Percentiles rank a stretch among this genome's conserved stretches.
Conservation (phyloP, 2,888 invertebrate species). For the Lamproptera curius region DNA sequence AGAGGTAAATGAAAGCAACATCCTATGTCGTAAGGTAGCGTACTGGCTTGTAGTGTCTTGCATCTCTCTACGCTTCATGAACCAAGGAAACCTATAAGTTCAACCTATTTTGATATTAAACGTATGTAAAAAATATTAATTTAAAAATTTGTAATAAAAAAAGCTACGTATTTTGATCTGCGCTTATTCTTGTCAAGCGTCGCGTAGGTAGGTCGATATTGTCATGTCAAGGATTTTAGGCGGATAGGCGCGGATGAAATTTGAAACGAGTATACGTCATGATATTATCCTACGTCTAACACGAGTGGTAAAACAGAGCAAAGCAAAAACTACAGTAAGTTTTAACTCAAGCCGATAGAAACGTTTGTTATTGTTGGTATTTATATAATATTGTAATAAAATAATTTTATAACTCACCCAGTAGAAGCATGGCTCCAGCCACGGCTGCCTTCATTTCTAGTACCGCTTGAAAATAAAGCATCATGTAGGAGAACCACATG, state of each 20-base stretch:
- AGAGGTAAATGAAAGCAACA: too few species aligned
- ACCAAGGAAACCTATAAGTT: too few species aligned
- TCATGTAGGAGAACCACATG: constrained; percentile 96
- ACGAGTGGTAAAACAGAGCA: neutral
- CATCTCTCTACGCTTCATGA: too few species aligned
- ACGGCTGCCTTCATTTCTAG: constrained; percentile 75
- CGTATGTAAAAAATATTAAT: too few species aligned
- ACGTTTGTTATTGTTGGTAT: neutral
- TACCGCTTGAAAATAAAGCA: constrained; percentile 87
- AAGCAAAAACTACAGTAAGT: too few species aligned
- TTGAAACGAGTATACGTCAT: constrained; percentile 82
- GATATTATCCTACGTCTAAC: constrained; percentile 60
- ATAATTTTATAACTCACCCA: constrained; percentile 73
- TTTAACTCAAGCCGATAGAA: too few species aligned
- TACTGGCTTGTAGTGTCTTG: too few species aligned
- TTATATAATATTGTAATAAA: neutral
- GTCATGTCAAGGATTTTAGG: constrained; percentile 12
- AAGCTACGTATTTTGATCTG: too few species aligned
- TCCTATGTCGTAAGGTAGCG: too few species aligned
- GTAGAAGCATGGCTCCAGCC: constrained; percentile 83
- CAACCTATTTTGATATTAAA: too few species aligned
- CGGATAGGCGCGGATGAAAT: constrained; percentile 10
- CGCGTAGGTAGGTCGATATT: constrained; percentile 5
- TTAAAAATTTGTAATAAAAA: too few species aligned
- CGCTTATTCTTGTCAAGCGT: too few species aligned